Evolutionary conservation across 2,888 invertebrate genomes (phyloP), one percentile per base, ranked within the genome.

Genomic region (Agrypnus murinus): DNA sequence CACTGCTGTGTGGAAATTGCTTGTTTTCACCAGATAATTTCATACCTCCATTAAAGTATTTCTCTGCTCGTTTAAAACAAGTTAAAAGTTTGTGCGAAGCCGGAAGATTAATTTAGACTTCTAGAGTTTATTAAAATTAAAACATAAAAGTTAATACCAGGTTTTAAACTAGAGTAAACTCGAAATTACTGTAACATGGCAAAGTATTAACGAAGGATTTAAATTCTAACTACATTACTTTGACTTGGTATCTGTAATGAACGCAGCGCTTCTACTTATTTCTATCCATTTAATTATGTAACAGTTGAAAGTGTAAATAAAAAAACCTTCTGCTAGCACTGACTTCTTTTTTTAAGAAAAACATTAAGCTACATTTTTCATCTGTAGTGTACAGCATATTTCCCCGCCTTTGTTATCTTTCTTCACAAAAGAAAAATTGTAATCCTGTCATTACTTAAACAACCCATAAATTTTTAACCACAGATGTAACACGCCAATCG

Each of bases 211-310:
- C 36, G 34, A 57, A 36, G 36, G 15, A 9, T 36, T 36, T 36
- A 12, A 32, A 57, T 15, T 36, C 46, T 46, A 46, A 46, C 46
- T 19, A 14, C 46, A 46, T 46, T 46, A 7, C 46, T 14, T 5
- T 46, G 14, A 19, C 17, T 60, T 17, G 60, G 45, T 14, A 15
- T 31, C 46, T 12, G 45, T 60, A 60, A 60, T 45, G 60, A 58
- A 58, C 58, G 8, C 5, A 4, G 32, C 32, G 32, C 32, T 32
- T 32, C 8, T 32, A 8, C 8, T 6, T 6, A 32, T 32, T 32
- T 8, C 4, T 6, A 32, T 6, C 32, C 32, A 8, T 32, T 32
- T 32, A 32, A 32, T 8, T 6, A 36, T 10, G 8, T 10, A 36
- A 4, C 36, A 2, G 36, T 36, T 36, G 8, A 1, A 36, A 38